These are phyloP conservation scores for Axea sp. DNA, from an alignment of 2,888 invertebrate genomes.

Conservation along the genomic window DNA sequence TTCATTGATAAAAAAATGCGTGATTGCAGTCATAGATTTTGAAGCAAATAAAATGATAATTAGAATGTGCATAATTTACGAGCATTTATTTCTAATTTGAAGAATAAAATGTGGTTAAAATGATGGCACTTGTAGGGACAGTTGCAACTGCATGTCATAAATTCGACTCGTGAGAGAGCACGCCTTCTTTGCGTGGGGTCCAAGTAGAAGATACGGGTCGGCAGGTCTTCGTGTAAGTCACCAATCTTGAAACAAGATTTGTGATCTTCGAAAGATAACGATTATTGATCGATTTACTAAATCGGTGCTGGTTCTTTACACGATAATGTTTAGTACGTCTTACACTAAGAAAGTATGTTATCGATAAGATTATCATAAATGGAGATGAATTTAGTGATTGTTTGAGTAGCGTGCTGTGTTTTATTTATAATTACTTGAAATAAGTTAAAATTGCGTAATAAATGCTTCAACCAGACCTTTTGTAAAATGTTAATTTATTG, in stretches of 20 bases:
- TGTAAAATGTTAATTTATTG: too few species aligned
- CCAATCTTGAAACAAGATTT: slow-evolving; percentile 53
- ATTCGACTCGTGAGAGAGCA: slow-evolving; percentile 71
- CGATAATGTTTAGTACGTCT: slow-evolving; percentile 30
- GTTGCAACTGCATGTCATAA: slow-evolving; percentile 62
- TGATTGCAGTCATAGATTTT: too few species aligned
- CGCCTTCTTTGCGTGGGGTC: slow-evolving; percentile 74
- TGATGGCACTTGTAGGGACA: slow-evolving; percentile 4
- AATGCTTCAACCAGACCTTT: too few species aligned
- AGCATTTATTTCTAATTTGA: background rate
- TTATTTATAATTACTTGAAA: slow-evolving; percentile 33
- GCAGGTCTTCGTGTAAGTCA: slow-evolving; percentile 62
- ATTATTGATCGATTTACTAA: slow-evolving; percentile 63
- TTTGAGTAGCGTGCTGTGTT: slow-evolving; percentile 7
- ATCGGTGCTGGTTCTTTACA: slow-evolving; percentile 42
- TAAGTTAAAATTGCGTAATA: too few species aligned
- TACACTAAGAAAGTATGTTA: slow-evolving; percentile 20
- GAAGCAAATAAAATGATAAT: too few species aligned
- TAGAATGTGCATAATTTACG: too few species aligned
- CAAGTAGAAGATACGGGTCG: slow-evolving; percentile 69
- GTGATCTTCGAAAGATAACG: slow-evolving; percentile 60
- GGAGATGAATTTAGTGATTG: slow-evolving; percentile 8
- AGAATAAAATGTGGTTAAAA: background rate
- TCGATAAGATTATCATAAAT: slow-evolving; percentile 31
- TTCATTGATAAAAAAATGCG: too few species aligned